Percentiles rank a stretch among this genome's conserved stretches.
Conservation (phyloP, 2,113 vertebrate genomes). For the Gymnogyps californianus region DNA sequence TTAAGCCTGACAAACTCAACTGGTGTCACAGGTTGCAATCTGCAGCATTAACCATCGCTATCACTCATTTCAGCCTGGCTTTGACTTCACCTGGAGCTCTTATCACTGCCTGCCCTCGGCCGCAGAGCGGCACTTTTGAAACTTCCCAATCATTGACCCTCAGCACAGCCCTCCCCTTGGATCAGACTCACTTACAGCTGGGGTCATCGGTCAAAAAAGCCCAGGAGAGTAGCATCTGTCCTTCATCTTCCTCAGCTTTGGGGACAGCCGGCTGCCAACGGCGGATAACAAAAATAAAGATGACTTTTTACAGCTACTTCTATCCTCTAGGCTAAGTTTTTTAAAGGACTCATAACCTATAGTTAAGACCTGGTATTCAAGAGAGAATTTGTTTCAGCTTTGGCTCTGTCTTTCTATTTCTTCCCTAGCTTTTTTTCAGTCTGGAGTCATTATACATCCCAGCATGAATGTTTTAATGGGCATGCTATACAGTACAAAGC, state of each 20-base stretch:
- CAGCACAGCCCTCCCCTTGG: neutral
- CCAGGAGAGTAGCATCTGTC: neutral
- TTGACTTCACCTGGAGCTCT: neutral
- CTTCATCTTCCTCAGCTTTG: neutral
- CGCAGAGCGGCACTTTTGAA: neutral
- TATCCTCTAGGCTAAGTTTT: neutral
- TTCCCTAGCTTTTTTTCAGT: neutral
- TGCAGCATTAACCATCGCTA: neutral
- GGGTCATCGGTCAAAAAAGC: neutral
- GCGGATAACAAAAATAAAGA: neutral
- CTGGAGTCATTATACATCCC: neutral
- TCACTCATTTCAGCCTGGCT: neutral
- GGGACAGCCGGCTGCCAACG: neutral
- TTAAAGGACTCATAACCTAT: neutral
- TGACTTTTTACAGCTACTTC: neutral
- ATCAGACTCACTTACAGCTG: neutral
- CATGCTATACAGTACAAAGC: neutral
- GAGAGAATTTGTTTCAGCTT: neutral
- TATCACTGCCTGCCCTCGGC: neutral
- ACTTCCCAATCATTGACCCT: neutral
- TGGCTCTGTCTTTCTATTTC: neutral
- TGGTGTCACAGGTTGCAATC: neutral
- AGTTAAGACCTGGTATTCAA: neutral
- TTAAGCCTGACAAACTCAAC: neutral
- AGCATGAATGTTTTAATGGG: neutral